Percentiles rank a stretch among this genome's conserved stretches.
These are phyloP conservation scores for Sula dactylatra DNA, from an alignment of 2,113 vertebrate genomes.

Conservation along the genomic window DNA sequence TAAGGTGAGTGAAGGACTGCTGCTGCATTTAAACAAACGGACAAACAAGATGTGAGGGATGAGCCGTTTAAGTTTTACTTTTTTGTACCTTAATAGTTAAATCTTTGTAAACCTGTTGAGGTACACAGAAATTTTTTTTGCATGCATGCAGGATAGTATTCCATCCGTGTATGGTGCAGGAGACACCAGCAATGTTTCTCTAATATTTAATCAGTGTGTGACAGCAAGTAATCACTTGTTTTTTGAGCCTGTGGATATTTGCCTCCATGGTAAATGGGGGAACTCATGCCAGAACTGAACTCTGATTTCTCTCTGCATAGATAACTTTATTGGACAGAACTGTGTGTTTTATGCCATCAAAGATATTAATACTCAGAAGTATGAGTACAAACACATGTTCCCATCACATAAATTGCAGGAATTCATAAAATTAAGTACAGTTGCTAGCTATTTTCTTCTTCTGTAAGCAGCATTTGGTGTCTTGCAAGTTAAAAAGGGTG, in stretches of 20 bases:
- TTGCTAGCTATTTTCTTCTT: not conserved
- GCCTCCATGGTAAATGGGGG: not conserved
- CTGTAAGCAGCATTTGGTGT: not conserved
- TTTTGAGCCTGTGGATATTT: not conserved
- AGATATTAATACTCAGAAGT: not conserved
- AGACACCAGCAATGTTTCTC: not conserved
- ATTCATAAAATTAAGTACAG: not conserved
- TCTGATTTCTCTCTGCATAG: not conserved
- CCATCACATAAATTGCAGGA: not conserved
- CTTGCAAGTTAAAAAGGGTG: not conserved
- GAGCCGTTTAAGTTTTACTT: not conserved
- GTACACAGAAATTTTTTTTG: not conserved
- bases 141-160: not conserved
- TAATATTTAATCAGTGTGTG: not conserved
- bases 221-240: not conserved
- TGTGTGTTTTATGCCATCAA: not conserved
- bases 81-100: not conserved
- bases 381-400: not conserved
- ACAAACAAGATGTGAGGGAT: not conserved
- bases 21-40: not conserved
- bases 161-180: not conserved
- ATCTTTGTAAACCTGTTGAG: not conserved
- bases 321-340: not conserved
- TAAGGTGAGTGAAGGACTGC: not conserved
- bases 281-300: not conserved